These are phyloP conservation scores for Macrophya alboannulata DNA, from an alignment of 2,888 invertebrate genomes.

Conservation along the genomic window DNA sequence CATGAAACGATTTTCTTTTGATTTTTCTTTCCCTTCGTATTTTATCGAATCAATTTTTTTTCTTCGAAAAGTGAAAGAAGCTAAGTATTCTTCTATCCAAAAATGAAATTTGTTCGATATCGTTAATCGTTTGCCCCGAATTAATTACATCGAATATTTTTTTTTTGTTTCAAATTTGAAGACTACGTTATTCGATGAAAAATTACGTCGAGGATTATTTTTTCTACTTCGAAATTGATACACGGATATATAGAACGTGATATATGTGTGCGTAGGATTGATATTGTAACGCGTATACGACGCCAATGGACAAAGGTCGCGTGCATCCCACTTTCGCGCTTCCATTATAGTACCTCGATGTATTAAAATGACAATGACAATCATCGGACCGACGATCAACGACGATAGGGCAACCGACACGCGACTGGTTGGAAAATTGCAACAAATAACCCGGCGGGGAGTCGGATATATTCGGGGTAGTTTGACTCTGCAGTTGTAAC, in stretches of 20 bases:
- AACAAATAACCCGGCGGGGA: constrained; percentile 59
- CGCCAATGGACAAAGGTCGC: constrained; percentile 67
- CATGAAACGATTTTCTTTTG: no score
- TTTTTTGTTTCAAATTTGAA: no score
- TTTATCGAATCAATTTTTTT: no score
- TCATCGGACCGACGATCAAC: constrained; percentile 69
- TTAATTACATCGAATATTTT: no score
- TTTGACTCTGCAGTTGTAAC: constrained; percentile 45
- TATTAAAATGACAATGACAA: constrained; percentile 77
- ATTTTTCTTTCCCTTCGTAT: no score
- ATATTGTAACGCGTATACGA: constrained; percentile 10
- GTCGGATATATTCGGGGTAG: constrained; percentile 65
- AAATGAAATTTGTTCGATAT: no score
- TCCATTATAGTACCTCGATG: constrained; percentile 69
- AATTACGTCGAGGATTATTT: no score
- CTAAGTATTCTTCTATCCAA: no score
- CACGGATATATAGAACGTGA: background rate
- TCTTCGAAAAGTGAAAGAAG: background rate
- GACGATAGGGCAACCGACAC: constrained; percentile 73
- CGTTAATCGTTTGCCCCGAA: no score
- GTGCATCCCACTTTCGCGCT: constrained; percentile 68
- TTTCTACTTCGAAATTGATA: background rate
- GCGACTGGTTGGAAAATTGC: constrained; percentile 60
- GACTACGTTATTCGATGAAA: no score
- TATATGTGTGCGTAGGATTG: background rate